phyloP scores from a whole-genome alignment of 2,113 vertebrate genomes.

The Chlorodrepanis virens region DNA sequence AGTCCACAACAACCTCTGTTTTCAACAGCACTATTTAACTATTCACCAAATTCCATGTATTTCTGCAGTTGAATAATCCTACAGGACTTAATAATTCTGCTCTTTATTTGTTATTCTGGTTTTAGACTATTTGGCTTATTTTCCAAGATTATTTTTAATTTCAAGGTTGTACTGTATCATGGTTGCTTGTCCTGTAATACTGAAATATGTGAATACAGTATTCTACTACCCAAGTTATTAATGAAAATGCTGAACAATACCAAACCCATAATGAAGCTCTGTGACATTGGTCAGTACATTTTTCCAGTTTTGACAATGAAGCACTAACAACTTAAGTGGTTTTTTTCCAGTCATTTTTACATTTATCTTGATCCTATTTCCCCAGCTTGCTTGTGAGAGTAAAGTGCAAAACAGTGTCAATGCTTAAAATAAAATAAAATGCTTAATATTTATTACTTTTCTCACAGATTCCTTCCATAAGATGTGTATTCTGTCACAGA shows the following conservation, averaged over 20 bases:
- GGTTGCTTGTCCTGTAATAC: not conserved
- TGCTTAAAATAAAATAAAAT: not conserved
- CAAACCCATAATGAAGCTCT: not conserved
- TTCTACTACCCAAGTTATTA: not conserved
- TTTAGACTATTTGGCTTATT: not conserved
- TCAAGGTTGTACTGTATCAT: not conserved
- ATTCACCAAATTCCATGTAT: not conserved
- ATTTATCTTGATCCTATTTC: not conserved
- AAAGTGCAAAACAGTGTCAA: not conserved
- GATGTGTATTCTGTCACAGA: not conserved
- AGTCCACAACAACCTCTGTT: not conserved
- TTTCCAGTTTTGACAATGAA: not conserved
- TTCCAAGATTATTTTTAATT: not conserved
- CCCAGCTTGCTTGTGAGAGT: not conserved
- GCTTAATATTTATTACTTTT: not conserved
- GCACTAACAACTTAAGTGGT: not conserved
- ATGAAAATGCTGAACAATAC: not conserved
- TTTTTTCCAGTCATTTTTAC: not conserved
- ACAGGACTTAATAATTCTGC: not conserved
- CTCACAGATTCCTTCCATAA: not conserved
- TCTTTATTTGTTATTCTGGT: not conserved
- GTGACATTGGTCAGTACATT: not conserved
- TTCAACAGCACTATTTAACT: not conserved
- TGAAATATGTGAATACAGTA: not conserved
- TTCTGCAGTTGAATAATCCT: not conserved